These are phyloP conservation scores for Antechinus flavipes DNA, from an alignment of 2,113 vertebrate genomes.

Conservation along the genomic window DNA sequence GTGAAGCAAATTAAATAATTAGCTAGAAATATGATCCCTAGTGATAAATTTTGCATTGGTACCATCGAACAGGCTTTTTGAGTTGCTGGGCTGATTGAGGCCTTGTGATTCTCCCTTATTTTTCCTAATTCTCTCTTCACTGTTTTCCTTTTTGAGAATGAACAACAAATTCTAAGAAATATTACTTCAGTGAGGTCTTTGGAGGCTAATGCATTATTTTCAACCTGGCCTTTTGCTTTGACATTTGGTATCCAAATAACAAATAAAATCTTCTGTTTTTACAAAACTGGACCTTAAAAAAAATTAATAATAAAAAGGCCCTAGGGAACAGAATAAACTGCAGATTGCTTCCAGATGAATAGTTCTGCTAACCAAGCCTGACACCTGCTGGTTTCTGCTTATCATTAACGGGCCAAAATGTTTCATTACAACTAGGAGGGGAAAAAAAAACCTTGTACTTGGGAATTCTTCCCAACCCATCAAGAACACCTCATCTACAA, in stretches of 20 bases:
- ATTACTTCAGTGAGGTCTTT: not conserved
- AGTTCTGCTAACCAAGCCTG: constrained; percentile 1
- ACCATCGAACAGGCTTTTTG: not conserved
- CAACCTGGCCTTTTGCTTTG: not conserved
- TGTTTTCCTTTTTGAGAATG: not conserved
- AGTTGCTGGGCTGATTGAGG: not conserved
- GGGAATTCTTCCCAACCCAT: not conserved
- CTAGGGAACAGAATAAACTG: not conserved
- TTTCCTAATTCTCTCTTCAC: not conserved
- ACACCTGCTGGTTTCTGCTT: not conserved
- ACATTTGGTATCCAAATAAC: not conserved
- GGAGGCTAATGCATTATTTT: not conserved
- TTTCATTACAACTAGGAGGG: not conserved
- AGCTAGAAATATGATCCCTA: not conserved
- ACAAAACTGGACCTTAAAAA: not conserved
- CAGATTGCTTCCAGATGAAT: not conserved
- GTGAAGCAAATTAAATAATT: not conserved
- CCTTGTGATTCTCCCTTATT: not conserved
- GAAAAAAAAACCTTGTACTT: not conserved
- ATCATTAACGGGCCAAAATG: not conserved
- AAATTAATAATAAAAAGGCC: not conserved
- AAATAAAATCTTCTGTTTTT: not conserved
- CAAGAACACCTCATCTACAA: not conserved
- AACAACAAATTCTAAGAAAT: not conserved
- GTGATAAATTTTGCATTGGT: not conserved